Base-by-base conservation (phyloP, 2,113 vertebrate genomes). In the Halcyon senegalensis region DNA sequence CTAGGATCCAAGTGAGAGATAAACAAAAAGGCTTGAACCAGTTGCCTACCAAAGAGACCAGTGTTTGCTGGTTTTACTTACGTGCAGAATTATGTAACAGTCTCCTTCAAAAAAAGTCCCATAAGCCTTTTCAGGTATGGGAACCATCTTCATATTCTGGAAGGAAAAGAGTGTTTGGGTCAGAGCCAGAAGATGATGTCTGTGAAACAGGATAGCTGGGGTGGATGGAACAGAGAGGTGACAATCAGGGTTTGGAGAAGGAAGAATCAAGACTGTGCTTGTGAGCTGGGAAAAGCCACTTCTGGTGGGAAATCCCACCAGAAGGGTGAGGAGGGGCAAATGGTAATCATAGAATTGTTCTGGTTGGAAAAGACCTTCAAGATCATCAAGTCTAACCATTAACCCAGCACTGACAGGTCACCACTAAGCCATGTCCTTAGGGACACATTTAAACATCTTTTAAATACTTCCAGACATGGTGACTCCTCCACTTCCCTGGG, bases 91-190 rank as follows among this genome's bases (percentile, higher is more conserved):
- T 63, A 99, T 97, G 94, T 99, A 99, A 90, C 98, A 99, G 95
- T 99, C 99, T 13, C 99, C 99, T 96, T 99, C 99, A 85, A 99
- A 99, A 91, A 99, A 99, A 33, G 98, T 99, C 43, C 99, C 99
- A 46, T 98, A 99, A 33, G 97, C 98, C 67, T 98, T 97, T 33
- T 98, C 94, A 64, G 98, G 98, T 66, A 99, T 85, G 11, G 98
- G 97, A 77, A 97, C 98, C 99, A 99, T 98, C 96, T 99, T 87
- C 99, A 99, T 98, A 88, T 99, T 98, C 99, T 99, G 93, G 35
- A 96, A 96, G 66, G 81, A 95, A 91, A 93, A 17, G 14, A 87
- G 39, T 5, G 8, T 3, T 84, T 41, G 68, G 35, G 62, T 94
- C 69, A 87, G 81, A 84, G 58, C 3, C 63, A 76, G 43, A 41